phyloP scores from a whole-genome alignment of 2,113 vertebrate genomes.

The Blennius ocellaris region DNA sequence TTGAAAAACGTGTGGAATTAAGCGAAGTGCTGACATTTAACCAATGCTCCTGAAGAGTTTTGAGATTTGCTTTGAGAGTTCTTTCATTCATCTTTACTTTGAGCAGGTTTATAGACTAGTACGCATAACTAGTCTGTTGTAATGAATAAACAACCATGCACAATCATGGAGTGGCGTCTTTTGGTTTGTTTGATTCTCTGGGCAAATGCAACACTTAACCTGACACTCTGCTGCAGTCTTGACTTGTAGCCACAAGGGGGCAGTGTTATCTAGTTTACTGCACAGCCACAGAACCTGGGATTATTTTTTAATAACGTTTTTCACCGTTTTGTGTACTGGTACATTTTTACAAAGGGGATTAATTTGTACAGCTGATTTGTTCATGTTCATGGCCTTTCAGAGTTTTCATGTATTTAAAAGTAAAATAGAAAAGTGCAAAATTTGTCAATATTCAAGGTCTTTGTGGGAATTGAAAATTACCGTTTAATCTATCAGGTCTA shows the following conservation, averaged over 20 bases:
- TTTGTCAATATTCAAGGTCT: too few species aligned
- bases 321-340: too few species aligned
- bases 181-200: not conserved
- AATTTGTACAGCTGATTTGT: too few species aligned
- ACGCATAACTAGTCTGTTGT: slow-evolving; percentile 64
- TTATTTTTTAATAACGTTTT: too few species aligned
- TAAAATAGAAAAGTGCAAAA: too few species aligned
- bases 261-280: too few species aligned
- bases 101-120: slow-evolving; percentile 54
- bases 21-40: slow-evolving; percentile 34
- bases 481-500: too few species aligned
- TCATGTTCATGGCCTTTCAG: too few species aligned
- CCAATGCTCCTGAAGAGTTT: slow-evolving; percentile 21
- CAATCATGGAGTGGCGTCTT: slow-evolving; percentile 50
- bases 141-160: slow-evolving; percentile 81
- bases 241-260: slow-evolving; percentile 54
- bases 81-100: slow-evolving; percentile 63
- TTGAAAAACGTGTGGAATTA: slow-evolving; percentile 56
- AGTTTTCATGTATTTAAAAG: too few species aligned
- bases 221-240: slow-evolving; percentile 1
- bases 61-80: slow-evolving; percentile 43
- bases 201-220: not conserved
- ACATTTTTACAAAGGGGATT: too few species aligned
- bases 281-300: too few species aligned
- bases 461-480: too few species aligned